Conservation (phyloP, 1,140 invertebrate genomes). For the Conus betulinus region DNA sequence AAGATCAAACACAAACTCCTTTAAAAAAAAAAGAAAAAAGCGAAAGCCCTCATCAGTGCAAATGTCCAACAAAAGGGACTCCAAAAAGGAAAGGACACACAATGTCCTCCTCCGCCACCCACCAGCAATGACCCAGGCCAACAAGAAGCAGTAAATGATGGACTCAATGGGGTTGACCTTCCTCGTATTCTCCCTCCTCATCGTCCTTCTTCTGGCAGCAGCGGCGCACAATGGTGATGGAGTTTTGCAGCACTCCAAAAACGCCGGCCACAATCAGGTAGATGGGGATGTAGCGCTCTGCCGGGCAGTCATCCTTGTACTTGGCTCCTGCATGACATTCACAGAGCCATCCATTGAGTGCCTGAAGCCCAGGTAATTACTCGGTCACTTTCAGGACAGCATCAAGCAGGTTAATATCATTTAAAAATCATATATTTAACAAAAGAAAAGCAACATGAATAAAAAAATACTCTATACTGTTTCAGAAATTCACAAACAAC, state of each 20-base stretch:
- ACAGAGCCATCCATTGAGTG: background rate
- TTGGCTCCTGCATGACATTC: constrained; percentile 76
- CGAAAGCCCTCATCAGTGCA: too few species aligned
- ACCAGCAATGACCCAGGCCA: constrained; percentile 76
- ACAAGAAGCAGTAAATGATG: constrained; percentile 82
- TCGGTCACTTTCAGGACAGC: background rate
- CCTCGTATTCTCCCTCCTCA: constrained; percentile 75
- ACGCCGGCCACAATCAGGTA: constrained; percentile 89
- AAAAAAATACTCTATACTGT: too few species aligned
- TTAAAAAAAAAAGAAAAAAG: too few species aligned
- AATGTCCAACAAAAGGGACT: too few species aligned
- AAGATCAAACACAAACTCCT: too few species aligned
- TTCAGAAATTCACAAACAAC: too few species aligned
- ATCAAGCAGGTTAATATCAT: too few species aligned
- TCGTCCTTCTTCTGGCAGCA: constrained; percentile 77
- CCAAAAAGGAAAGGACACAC: too few species aligned
- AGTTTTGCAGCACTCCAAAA: constrained; percentile 83
- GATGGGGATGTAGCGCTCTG: constrained; percentile 86
- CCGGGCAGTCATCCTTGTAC: constrained; percentile 86
- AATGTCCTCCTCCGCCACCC: background rate
- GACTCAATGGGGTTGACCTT: constrained; percentile 80
- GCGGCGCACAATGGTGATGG: constrained; percentile 80
- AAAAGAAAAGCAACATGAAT: background rate
- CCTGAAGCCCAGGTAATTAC: background rate
- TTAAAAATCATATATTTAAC: background rate